Evolutionary conservation across 2,113 vertebrate genomes (phyloP).

Genomic region (Tichodroma muraria): DNA sequence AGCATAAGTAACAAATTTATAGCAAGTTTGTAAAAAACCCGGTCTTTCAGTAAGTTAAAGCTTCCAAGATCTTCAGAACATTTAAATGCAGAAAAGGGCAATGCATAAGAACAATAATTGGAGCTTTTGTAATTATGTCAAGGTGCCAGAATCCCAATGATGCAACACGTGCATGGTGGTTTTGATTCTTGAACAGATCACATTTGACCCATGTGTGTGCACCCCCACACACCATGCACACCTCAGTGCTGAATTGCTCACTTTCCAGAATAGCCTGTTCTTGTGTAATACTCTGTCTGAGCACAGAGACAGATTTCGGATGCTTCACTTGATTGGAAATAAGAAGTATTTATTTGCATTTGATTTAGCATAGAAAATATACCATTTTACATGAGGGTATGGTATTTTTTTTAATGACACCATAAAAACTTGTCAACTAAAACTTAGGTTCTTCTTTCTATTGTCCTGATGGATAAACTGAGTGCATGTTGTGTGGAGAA

Average conservation of each 20-base stretch:
- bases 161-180: neutral
- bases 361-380: neutral
- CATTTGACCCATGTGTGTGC: neutral
- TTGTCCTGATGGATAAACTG: neutral
- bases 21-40: neutral
- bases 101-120: neutral
- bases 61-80: neutral
- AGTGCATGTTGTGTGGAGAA: neutral
- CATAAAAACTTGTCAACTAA: neutral
- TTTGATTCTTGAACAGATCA: neutral
- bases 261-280: neutral
- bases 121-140: neutral
- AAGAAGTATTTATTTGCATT: neutral
- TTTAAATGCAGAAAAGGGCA: neutral
- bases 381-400: neutral
- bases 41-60: neutral
- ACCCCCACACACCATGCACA: neutral
- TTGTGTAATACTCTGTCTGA: neutral
- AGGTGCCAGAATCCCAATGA: neutral
- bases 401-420: neutral
- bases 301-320: neutral
- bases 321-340: neutral
- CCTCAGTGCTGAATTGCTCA: neutral
- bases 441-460: neutral
- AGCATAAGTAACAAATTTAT: neutral